Evolutionary conservation across 2,113 vertebrate genomes (phyloP), one percentile per base, ranked within the genome.

Genomic region (Hipposideros armiger): DNA sequence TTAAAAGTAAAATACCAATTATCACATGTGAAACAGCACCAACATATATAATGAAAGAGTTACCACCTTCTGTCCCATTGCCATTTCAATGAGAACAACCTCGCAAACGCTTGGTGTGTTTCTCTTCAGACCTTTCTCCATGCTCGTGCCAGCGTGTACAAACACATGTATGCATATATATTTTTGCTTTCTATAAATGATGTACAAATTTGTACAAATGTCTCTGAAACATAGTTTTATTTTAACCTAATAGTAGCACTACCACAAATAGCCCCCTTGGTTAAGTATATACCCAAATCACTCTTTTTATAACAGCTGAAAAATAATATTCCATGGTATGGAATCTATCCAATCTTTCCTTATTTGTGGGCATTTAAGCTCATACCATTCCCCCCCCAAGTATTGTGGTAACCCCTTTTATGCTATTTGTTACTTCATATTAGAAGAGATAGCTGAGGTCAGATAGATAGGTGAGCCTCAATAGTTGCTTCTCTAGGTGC

Each of bases 221-320:
- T 88, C 30, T 91, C 16, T 60, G 52, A 84, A 87, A 70, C 16
- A 74, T 96, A 24, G 5, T 87, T 95, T 94, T 17, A 58, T 77
- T 94, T 92, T 95, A 92, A 92, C 42, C 42, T 86, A 56, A 60
- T 62, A 73, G 62, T 73, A 89, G 87, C 15, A 74, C 47, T 47
- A 83, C 45, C 30, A 85, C 3, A 1, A 81, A 50, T 67, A 56
- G 76, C 13, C 9, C 6, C 2, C 30, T 64, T 47, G 40, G 26
- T 90, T 83, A 69, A 26, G 11, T 67, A n/a, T 3, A 88, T 11
- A 62, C 11, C 16, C 36, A 95, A 64, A 19, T 77, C 54, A 81
- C 13, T 69, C 1, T 58, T 94, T 28, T 86, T 19, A n/a, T 87
- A 89, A 80, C 45, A 56, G 11, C n/a, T 60, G n/a, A 11, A 47